These are phyloP conservation scores for Camponotus vicinus DNA, from an alignment of 1,140 invertebrate species.

Conservation along the genomic window DNA sequence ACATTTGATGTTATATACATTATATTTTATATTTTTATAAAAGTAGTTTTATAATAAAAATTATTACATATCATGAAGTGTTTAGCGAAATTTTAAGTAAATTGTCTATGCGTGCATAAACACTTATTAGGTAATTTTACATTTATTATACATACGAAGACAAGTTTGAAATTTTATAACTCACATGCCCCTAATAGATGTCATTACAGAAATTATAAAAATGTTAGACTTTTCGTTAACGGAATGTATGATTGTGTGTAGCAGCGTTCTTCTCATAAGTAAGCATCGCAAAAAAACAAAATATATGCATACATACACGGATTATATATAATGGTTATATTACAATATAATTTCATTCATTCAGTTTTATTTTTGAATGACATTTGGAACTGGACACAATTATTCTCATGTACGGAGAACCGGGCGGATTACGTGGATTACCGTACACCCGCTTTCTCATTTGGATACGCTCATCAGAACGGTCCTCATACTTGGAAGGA, in stretches of 20 bases:
- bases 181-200: not conserved
- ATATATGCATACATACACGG: not conserved
- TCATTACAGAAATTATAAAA: conserved; percentile 55
- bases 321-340: not conserved
- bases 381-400: conserved; percentile 74
- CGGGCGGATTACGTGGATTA: not conserved
- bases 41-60: conserved; percentile 14
- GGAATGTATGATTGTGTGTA: conserved; percentile 75
- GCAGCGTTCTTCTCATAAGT: conserved; percentile 76
- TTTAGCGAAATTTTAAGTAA: conserved; percentile 44
- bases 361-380: conserved; percentile 77
- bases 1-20: conserved; percentile 27
- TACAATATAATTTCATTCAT: conserved; percentile 1
- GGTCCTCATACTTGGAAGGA: conserved; percentile 83
- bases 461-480: conserved; percentile 68
- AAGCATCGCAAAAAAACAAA: conserved; percentile 12
- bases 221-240: conserved; percentile 72
- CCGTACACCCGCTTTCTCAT: conserved; percentile 26
- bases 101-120: not conserved
- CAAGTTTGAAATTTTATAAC: not conserved
- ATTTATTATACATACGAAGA: not conserved
- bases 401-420: conserved; percentile 54
- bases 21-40: conserved; percentile 14
- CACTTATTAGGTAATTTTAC: conserved; percentile 7
- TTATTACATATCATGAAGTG: not conserved